Percentiles rank a stretch among this genome's conserved stretches.
These are phyloP conservation scores for Galerucella nymphaeae DNA, from an alignment of 2,888 invertebrate species.

Conservation along the genomic window DNA sequence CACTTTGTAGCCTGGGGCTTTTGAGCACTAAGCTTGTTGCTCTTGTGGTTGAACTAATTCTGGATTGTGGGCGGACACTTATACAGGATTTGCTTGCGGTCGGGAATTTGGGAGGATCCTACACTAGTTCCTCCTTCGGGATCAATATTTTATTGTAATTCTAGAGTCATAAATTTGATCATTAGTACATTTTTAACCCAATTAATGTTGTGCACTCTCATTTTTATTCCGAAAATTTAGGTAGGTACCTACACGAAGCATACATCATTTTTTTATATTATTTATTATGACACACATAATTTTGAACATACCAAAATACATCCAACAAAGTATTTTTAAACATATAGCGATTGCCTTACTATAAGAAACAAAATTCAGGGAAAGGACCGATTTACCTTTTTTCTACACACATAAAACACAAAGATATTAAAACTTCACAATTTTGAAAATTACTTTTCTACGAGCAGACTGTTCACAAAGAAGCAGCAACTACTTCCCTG, in stretches of 20 bases:
- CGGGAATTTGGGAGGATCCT: conserved; percentile 49
- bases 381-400: no score
- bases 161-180: conserved; percentile 28
- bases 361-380: no score
- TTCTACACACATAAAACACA: no score
- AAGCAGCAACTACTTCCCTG: no score
- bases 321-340: no score
- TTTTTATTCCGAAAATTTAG: conserved; percentile 5
- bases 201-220: conserved; percentile 10
- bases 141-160: conserved; percentile 43
- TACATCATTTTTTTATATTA: not conserved
- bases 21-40: conserved; percentile 45
- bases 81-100: conserved; percentile 46
- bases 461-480: no score
- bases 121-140: conserved; percentile 45
- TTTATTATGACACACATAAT: not conserved
- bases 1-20: conserved; percentile 46
- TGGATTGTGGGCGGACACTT: conserved; percentile 48
- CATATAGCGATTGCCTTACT: no score
- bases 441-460: no score
- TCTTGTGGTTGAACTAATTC: conserved; percentile 50
- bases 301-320: not conserved
- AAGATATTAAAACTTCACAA: no score
- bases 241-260: not conserved
- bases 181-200: conserved; percentile 25